phyloP scores from a whole-genome alignment of 92 coral and sea anemone genomes.

The Isaurus tuberculatus region DNA sequence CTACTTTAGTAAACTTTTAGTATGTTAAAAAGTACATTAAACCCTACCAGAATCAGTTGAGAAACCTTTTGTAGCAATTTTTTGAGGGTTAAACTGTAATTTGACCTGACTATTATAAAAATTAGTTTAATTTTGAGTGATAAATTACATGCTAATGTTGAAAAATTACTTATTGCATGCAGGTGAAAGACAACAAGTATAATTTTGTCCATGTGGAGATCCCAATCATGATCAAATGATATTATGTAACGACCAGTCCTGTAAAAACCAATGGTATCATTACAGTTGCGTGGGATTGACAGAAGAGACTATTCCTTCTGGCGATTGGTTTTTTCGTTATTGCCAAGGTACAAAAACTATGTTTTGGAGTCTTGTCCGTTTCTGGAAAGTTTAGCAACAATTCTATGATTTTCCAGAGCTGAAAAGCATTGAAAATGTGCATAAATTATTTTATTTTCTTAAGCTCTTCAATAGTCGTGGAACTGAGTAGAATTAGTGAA shows the following conservation, averaged over 20 bases:
- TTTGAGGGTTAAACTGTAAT: too few relatives aligned
- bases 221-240: slow-evolving; percentile 24
- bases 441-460: neutral
- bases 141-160: slow-evolving; percentile 6
- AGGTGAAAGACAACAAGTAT: slow-evolving; percentile 1
- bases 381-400: neutral
- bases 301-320: slow-evolving; percentile 20
- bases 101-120: too few relatives aligned
- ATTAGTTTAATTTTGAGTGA: neutral
- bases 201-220: slow-evolving; percentile 19
- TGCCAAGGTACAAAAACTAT: neutral
- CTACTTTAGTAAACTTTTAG: too few relatives aligned
- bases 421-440: neutral
- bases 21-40: too few relatives aligned
- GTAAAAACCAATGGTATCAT: slow-evolving; percentile 12
- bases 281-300: slow-evolving; percentile 11
- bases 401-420: too few relatives aligned
- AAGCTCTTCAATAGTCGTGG: neutral
- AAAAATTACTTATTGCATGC: neutral
- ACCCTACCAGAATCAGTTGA: too few relatives aligned
- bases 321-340: slow-evolving; percentile 2
- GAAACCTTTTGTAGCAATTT: too few relatives aligned
- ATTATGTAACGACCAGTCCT: slow-evolving; percentile 19
- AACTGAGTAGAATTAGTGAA: neutral
- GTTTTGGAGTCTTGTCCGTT: neutral